Evolutionary conservation across 2,113 vertebrate species (phyloP).

Genomic region (Microtus ochrogaster): DNA sequence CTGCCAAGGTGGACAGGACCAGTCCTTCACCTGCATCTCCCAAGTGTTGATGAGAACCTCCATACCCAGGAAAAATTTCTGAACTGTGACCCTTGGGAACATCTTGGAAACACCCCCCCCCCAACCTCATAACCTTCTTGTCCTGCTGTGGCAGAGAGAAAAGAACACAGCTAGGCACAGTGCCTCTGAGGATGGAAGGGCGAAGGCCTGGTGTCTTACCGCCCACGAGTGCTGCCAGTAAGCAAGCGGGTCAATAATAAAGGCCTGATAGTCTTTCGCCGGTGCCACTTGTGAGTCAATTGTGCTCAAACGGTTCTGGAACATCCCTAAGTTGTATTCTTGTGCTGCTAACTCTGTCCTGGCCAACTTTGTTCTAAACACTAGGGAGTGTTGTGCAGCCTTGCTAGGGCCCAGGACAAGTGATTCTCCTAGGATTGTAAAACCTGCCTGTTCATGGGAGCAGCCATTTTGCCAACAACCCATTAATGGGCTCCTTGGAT

Average conservation of each 20-base stretch:
- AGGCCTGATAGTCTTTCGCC: no score
- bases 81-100: neutral
- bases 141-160: neutral
- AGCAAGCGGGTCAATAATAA: neutral
- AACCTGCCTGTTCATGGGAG: neutral
- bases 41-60: neutral
- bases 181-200: no score
- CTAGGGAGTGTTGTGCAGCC: neutral
- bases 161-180: neutral
- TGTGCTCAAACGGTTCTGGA: neutral
- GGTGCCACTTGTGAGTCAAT: neutral
- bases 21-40: no score
- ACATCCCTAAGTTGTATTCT: neutral
- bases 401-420: no score
- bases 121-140: neutral
- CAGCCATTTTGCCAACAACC: no score
- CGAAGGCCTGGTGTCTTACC: neutral
- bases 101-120: no score
- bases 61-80: no score
- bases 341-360: neutral
- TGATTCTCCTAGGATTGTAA: neutral
- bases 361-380: neutral
- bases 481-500: rapidly evolving
- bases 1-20: neutral
- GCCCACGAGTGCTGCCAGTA: neutral